These are phyloP conservation scores for Leucoraja erinaceus DNA, from an alignment of 2,113 vertebrate species.

Conservation along the genomic window DNA sequence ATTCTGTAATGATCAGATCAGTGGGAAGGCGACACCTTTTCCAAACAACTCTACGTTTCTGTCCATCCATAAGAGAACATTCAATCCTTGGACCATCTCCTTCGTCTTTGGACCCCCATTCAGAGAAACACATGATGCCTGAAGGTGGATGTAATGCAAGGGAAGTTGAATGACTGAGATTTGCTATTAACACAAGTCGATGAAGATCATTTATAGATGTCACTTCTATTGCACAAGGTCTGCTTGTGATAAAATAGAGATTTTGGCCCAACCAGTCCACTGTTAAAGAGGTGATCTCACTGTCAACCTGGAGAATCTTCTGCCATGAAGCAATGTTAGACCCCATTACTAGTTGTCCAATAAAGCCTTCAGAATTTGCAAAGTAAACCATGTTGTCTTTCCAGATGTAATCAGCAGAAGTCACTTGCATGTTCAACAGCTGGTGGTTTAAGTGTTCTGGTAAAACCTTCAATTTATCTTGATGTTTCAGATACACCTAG, in stretches of 20 bases:
- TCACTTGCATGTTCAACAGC: constrained; percentile 56
- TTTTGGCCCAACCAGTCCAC: constrained; percentile 82
- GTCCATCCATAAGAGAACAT: constrained; percentile 77
- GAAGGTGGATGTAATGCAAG: constrained; percentile 65
- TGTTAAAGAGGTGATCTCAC: constrained; percentile 59
- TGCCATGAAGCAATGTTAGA: constrained; percentile 52
- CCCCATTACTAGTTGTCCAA: constrained; percentile 59
- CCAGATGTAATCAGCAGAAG: constrained; percentile 57
- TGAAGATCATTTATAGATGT: constrained; percentile 53
- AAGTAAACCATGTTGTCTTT: constrained; percentile 63
- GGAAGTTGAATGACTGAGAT: constrained; percentile 53
- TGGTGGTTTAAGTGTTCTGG: constrained; percentile 53
- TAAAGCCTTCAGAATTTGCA: constrained; percentile 57
- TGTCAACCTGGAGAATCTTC: constrained; percentile 53
- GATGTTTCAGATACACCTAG: constrained; percentile 67
- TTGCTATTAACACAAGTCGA: constrained; percentile 54
- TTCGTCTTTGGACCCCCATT: constrained; percentile 27
- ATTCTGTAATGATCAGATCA: constrained; percentile 61
- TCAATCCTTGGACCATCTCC: constrained; percentile 45
- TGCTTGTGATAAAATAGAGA: constrained; percentile 74
- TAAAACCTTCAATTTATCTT: constrained; percentile 49
- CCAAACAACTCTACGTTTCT: constrained; percentile 59
- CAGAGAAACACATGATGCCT: constrained; percentile 68
- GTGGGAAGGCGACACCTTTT: constrained; percentile 54
- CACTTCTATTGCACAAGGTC: constrained; percentile 55